Base-by-base conservation (phyloP, 37 sponge, comb jelly and placozoan species). In the Aplysina aerophoba region DNA sequence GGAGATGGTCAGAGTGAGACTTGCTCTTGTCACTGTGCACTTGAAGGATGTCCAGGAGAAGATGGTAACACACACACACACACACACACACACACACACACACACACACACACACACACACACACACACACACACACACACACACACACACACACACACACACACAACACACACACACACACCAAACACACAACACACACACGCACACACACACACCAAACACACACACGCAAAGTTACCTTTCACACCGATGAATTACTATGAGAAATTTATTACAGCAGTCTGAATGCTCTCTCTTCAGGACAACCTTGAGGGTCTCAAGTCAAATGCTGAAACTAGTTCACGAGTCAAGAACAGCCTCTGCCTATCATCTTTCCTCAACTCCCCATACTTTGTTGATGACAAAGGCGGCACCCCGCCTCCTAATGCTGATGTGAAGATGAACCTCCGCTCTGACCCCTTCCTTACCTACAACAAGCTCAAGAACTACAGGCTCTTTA, bases 341-440 rank as follows among this genome's bases (percentile, higher is more conserved):
- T n/a, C 78, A 30, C 39, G 78, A 40, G 78, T 75, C n/a, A 75
- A 75, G 15, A 36, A 36, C 21, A 44, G 78, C 25, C 39, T 75
- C 53, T 75, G 78, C 22, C 78, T 75, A 2, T 40, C 54, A 6
- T 31, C 38, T 1, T 75, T 75, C 54, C 39, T 21, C 3, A 44
- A 44, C 22, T 39, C 38, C 78, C 78, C 78, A 1, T 75, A 75
- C 25, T 75, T 75, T 44, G 37, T 44, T 24, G 78, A 75, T 40
- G 78, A 75, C 20, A 22, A 24, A 24, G 40, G 40, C 3, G 41
- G 54, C 22, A 36, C 44, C 53, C 78, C 78, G n/a, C 78, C 78
- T 15, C 44, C 78, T 5, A 75, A 75, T 16, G 22, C 53, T 25
- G 78, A 75, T 40, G 12, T 75, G 78, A 75, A 50, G 12, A 21